These are phyloP conservation scores for Magallana angulata DNA, from an alignment of 1,140 invertebrate species.

Conservation along the genomic window DNA sequence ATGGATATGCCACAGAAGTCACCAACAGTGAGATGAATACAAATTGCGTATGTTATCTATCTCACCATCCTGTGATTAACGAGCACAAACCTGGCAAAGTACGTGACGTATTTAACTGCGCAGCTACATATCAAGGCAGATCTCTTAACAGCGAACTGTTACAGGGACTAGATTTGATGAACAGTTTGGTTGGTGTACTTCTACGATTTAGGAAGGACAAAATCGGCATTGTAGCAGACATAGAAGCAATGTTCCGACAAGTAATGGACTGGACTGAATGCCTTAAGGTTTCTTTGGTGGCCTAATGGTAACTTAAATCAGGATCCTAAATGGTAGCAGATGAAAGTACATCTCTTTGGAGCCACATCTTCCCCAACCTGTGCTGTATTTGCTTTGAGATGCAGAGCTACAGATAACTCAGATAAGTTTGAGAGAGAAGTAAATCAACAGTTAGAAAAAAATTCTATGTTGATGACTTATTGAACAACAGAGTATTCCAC, in stretches of 20 bases:
- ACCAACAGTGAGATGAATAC: background rate
- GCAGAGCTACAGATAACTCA: conserved; percentile 52
- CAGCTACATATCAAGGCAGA: conserved; percentile 47
- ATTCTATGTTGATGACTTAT: conserved; percentile 66
- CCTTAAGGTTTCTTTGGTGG: background rate
- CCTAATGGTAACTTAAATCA: conserved; percentile 52
- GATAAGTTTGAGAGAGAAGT: conserved; percentile 34
- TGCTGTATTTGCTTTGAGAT: conserved; percentile 61
- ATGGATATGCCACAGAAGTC: conserved; percentile 52
- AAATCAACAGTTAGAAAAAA: conserved; percentile 47
- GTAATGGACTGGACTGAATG: conserved; percentile 41
- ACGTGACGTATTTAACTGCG: conserved; percentile 59
- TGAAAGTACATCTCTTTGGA: conserved; percentile 56
- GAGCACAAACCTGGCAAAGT: conserved; percentile 56
- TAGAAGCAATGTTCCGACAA: conserved; percentile 71
- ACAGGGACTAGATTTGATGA: conserved; percentile 60
- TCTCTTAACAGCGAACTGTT: conserved; percentile 55
- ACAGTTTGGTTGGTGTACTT: conserved; percentile 49
- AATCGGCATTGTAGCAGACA: conserved; percentile 70
- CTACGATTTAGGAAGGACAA: conserved; percentile 61
- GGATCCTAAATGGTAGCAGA: conserved; percentile 48
- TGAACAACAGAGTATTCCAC: conserved; percentile 72
- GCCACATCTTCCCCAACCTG: conserved; percentile 60
- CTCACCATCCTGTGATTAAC: conserved; percentile 61
- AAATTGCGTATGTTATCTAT: conserved; percentile 58